Evolutionary conservation across 2,113 vertebrate genomes (phyloP).

Genomic region (Burhinus oedicnemus): DNA sequence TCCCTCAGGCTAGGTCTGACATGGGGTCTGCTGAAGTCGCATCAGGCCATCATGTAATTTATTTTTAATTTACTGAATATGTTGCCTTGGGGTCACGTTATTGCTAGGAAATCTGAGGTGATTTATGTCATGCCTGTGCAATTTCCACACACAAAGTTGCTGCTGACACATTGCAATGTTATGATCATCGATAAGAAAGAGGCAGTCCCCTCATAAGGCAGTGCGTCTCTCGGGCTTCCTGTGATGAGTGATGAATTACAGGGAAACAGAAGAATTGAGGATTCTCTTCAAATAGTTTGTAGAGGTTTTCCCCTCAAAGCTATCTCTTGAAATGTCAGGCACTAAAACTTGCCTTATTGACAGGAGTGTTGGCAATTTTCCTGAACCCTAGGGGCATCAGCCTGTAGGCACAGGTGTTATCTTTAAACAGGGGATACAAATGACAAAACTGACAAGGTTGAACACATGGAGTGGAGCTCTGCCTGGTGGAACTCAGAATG

Average conservation of each 20-base stretch:
- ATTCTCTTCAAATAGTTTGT: neutral
- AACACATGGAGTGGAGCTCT: rapidly evolving
- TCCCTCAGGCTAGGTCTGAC: slow-evolving; percentile 37
- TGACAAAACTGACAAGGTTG: rapidly evolving
- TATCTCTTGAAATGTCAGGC: neutral
- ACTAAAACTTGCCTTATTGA: neutral
- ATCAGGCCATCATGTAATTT: slow-evolving; percentile 36
- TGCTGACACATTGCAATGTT: neutral
- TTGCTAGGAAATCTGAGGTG: slow-evolving; percentile 38
- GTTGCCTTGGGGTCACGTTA: neutral
- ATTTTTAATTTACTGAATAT: slow-evolving; percentile 60
- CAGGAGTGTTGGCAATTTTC: neutral
- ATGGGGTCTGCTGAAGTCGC: neutral
- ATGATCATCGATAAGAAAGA: neutral
- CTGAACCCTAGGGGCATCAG: neutral
- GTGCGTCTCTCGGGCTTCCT: neutral
- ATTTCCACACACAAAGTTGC: neutral
- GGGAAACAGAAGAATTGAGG: neutral
- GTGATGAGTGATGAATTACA: neutral
- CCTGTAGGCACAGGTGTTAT: neutral
- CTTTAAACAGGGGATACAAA: rapidly evolving
- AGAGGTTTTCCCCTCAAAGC: neutral
- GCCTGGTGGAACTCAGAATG: neutral
- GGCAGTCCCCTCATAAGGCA: neutral
- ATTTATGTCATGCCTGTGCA: neutral